phyloP scores from a whole-genome alignment of 2,113 vertebrate species.

The Felis catus region F.catus_Fca126_mat1.0 CM031421.1:9128001-9128500 shows the following conservation, averaged over 20 bases:
- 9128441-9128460: too few species aligned
- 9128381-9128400: too few species aligned
- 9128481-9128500: too few species aligned
- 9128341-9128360: too few species aligned
- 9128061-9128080: not conserved
- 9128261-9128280: not conserved
- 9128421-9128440: too few species aligned
- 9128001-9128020: not conserved
- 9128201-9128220: not conserved
- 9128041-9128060: not conserved
- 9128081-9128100: accelerated
- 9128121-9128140: too few species aligned
- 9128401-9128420: too few species aligned
- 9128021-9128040: not conserved
- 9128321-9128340: too few species aligned
- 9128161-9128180: not conserved
- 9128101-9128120: not conserved
- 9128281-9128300: not conserved
- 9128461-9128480: too few species aligned
- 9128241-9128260: not conserved
- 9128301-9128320: too few species aligned
- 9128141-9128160: not conserved
- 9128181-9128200: too few species aligned
- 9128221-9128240: not conserved
- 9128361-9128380: too few species aligned